phyloP scores from a whole-genome alignment of 2,888 invertebrate species.

The Polydrusus tereticollis region DNA sequence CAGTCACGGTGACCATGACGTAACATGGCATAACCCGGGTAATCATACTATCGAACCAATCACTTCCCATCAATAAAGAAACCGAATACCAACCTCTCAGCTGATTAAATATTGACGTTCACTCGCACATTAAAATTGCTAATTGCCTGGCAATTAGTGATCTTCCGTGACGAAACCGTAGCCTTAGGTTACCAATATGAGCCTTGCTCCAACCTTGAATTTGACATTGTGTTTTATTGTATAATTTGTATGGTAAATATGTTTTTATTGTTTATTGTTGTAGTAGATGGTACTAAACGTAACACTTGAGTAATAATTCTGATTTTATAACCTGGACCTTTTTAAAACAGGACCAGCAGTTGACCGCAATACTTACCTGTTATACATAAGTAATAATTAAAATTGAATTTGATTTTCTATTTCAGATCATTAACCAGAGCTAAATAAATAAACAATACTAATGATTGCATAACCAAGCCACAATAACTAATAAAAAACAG shows the following conservation, averaged over 20 bases:
- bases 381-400: too few relatives aligned
- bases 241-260: background rate
- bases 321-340: too few relatives aligned
- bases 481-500: too few relatives aligned
- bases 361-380: too few relatives aligned
- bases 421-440: too few relatives aligned
- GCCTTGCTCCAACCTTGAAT: constrained; percentile 12
- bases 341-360: too few relatives aligned
- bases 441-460: too few relatives aligned
- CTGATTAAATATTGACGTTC: constrained; percentile 32
- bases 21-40: background rate
- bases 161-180: constrained; percentile 18
- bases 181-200: background rate
- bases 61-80: background rate
- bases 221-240: constrained; percentile 5
- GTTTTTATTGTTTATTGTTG: constrained; percentile 8
- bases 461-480: too few relatives aligned
- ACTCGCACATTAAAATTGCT: constrained; percentile 17
- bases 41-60: background rate
- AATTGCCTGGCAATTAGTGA: background rate
- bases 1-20: background rate
- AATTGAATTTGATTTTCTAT: too few relatives aligned
- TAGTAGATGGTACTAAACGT: background rate
- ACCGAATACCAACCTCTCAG: background rate
- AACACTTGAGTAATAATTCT: too few relatives aligned